Evolutionary conservation across 2,113 vertebrate genomes (phyloP), one percentile per base, ranked within the genome.

Genomic region (Rynchops niger): DNA sequence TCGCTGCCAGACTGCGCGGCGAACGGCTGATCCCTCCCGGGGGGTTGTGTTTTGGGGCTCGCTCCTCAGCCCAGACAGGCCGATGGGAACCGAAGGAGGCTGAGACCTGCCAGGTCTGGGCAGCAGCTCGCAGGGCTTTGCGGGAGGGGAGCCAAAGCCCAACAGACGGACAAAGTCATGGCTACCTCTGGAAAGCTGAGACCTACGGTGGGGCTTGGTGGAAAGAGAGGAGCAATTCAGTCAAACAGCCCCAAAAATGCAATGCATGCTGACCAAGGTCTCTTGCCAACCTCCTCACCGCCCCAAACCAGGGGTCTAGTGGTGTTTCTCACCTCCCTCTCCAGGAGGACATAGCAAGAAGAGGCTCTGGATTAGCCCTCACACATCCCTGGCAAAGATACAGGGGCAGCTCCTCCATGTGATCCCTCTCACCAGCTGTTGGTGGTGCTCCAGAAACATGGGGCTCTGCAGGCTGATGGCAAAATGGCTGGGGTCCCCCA

Each of bases 1-100:
- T 22, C 23, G 3, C 77, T 95, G 95, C 96, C 96, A 97, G 96
- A 96, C 9, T 7, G 79, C 55, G 9, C 74, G 11, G 96, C 20
- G 42, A 95, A 50, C 36, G 86, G 63, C 93, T 7, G 89, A 84
- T 76, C 86, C 94, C 53, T 27, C 88, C 89, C 8, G 12, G 83
- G 36, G 84, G 89, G 72, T 43, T 89, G 89, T 14, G 42, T 69
- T 90, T 72, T 34, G 89, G 83, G 78, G 95, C 89, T 89, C 3
- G 2, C 91, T 94, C 70, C 81, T 84, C 91, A 12, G 65, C 40
- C 73, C 82, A 85, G 95, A 94, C 73, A 32, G 78, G 43, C 69
- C 7, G 23, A 58, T 74, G 91, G 49, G 93, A 96, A 67, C 61
- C 3, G 1, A 58, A 82, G 63, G 21, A 26, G 4, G 3, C 4